Evolutionary conservation across 2,888 invertebrate genomes (phyloP), one percentile per base, ranked within the genome.

Genomic region (Tetranychus piercei): DNA sequence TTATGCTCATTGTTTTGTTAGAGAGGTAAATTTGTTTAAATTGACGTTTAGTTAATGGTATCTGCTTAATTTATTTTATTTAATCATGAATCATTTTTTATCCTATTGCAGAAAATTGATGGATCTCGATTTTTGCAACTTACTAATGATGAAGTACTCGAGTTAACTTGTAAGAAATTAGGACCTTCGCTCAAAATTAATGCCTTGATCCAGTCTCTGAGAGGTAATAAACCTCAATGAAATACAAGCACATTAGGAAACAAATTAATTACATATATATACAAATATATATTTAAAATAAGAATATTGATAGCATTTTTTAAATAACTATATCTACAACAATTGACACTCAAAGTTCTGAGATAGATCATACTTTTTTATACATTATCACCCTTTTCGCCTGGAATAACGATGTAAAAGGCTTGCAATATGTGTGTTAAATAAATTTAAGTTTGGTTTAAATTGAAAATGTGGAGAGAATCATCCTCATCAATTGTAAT

Each of bases 151-250:
- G 90, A 94, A 84, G 90, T 95, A 78, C 88, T 94, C 79, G 90
- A 89, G 80, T 85, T 93, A 77, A 88, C 93, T 43, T 90, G 91
- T 79, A 93, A 91, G 87, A 94, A 94, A 86, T 93, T 95, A 76
- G 94, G 94, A 1, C 94, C 94, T 8, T 92, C 94, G 22, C 83
- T 95, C 76, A 94, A 94, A 85, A 93, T 95, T 80, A 90, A 87
- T 81, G 92, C 94, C 84, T 87, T 95, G 78, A 91, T 95, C 81
- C 91, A 92, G 81, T 92, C 93, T 82, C 86, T 94, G 44, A 73
- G 64, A 18, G 15, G 71, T 5, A 71, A 15, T 15, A 71, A 71
- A 71, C 55, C 55, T 9, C 55, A 55, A 55, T 55, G 55, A 55
- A 15, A 15, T 55, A 1, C 15, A 55, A 15, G 15, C 55, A 55